phyloP scores from a whole-genome alignment of 1,140 invertebrate genomes.

The Caerostris darwini region DNA sequence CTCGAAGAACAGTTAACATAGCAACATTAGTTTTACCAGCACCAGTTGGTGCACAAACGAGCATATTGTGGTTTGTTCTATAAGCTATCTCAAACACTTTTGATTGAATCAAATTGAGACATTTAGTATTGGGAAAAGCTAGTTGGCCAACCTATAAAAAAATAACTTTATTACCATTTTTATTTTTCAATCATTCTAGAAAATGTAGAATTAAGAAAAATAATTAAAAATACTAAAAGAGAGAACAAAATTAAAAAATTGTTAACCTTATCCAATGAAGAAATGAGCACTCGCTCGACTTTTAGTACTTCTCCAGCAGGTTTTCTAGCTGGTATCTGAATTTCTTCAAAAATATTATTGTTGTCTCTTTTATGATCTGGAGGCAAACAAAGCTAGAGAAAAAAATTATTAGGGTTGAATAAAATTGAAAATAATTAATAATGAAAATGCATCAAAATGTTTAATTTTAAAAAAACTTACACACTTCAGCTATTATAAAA shows the following conservation, averaged over 20 bases:
- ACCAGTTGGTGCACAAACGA: slow-evolving; percentile 95
- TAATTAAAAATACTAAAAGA: not conserved
- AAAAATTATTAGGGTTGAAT: slow-evolving; percentile 36
- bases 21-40: slow-evolving; percentile 99
- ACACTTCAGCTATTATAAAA: too few relatives aligned
- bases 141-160: slow-evolving; percentile 88
- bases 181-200: not conserved
- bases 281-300: slow-evolving; percentile 87
- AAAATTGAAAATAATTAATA: not conserved
- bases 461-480: too few relatives aligned
- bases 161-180: not conserved
- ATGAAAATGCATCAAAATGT: not conserved
- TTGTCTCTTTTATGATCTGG: slow-evolving; percentile 87
- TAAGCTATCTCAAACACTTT: slow-evolving; percentile 98
- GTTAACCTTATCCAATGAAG: slow-evolving; percentile 88
- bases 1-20: slow-evolving; percentile 94
- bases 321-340: slow-evolving; percentile 91
- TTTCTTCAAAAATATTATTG: slow-evolving; percentile 91
- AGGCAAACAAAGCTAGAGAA: slow-evolving; percentile 87
- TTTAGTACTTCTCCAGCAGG: slow-evolving; percentile 86
- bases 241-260: not conserved
- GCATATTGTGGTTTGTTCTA: slow-evolving; percentile 97
- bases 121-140: slow-evolving; percentile 92
- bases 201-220: not conserved
- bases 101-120: slow-evolving; percentile 96